A percentile compares a stretch with the other conserved stretches of the same genome.
Evolutionary conservation across 1,140 invertebrate genomes (phyloP).

Genomic region (Papilio polytes): DNA sequence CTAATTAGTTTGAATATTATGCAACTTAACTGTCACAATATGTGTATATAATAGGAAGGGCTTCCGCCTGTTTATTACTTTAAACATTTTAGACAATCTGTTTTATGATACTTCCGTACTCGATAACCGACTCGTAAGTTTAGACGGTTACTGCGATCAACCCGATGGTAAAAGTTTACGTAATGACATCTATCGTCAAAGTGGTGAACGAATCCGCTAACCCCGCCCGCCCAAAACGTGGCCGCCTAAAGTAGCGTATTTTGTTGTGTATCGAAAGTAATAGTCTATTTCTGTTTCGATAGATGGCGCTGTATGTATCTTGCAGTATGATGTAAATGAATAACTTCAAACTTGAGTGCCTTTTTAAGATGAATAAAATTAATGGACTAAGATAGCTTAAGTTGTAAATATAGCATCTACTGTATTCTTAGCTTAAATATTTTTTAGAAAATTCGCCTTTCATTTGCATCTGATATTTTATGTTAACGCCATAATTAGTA

Average conservation of each 20-base stretch:
- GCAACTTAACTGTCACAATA: background rate
- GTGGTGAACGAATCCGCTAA: background rate
- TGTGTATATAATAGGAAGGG: background rate
- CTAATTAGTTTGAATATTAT: background rate
- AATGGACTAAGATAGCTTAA: background rate
- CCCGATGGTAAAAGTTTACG: background rate
- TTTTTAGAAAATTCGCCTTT: background rate
- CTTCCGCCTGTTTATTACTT: conserved; percentile 17
- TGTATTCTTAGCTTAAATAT: no score
- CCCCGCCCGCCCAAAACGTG: conserved; percentile 39
- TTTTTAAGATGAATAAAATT: background rate
- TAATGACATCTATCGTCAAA: conserved; percentile 39
- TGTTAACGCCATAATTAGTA: background rate
- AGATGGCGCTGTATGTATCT: conserved; percentile 11
- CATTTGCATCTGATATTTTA: background rate
- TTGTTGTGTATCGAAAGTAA: background rate
- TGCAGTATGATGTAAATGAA: background rate
- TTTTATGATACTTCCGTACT: background rate
- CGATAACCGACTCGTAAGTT: conserved; percentile 11
- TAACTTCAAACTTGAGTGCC: background rate
- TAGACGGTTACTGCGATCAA: background rate
- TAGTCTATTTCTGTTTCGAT: conserved; percentile 15
- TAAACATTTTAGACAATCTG: background rate
- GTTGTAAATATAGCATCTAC: background rate
- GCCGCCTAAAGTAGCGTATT: background rate